Evolutionary conservation across 2,113 vertebrate species (phyloP).

Genomic region (Nycticebus coucang): DNA sequence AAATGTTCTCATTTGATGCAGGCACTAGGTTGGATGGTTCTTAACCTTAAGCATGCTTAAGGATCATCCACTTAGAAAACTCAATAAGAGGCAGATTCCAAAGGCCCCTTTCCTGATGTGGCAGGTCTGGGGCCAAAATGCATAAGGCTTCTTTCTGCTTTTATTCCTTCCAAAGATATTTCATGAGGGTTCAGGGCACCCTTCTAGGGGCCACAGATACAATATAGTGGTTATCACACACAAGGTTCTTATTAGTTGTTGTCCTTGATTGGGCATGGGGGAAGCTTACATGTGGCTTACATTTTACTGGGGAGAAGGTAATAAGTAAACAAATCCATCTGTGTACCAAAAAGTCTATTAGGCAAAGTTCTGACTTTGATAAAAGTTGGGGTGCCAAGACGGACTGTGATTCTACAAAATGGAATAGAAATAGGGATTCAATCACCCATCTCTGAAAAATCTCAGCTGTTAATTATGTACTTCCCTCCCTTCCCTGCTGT

Average conservation of each 20-base stretch:
- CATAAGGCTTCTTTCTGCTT: not conserved
- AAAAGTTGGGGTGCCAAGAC: not conserved
- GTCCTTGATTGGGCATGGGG: too few relatives aligned
- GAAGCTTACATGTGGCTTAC: not conserved
- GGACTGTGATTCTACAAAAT: not conserved
- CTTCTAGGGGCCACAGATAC: not conserved
- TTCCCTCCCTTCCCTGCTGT: rapidly evolving
- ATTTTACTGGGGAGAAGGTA: not conserved
- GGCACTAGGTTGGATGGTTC: not conserved
- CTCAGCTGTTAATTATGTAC: not conserved
- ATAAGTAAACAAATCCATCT: not conserved
- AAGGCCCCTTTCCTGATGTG: not conserved
- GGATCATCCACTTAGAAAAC: not conserved
- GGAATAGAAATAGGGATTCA: not conserved
- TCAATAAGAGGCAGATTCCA: not conserved
- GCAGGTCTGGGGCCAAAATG: not conserved
- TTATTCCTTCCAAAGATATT: not conserved
- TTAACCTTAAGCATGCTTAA: not conserved
- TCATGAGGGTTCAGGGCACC: not conserved
- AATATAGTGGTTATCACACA: not conserved
- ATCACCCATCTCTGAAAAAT: not conserved
- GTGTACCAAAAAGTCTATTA: not conserved
- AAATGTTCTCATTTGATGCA: not conserved
- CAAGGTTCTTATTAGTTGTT: not conserved
- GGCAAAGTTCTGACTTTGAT: not conserved